These are phyloP conservation scores for Penaeus japonicus DNA, from an alignment of 1,140 invertebrate genomes.

Conservation along the genomic window DNA sequence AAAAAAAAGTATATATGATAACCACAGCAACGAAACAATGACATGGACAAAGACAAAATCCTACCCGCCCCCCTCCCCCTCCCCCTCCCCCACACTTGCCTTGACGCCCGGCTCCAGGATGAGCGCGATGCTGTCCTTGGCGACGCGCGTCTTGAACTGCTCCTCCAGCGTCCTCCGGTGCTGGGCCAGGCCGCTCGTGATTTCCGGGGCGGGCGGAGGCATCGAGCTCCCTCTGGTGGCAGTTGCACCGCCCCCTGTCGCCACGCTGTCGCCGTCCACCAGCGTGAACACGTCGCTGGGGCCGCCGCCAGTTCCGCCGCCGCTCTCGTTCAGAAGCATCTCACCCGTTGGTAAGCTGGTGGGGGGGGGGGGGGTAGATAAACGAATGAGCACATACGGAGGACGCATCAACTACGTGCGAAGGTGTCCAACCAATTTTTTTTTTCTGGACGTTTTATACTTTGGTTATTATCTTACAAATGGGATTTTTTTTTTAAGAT, in stretches of 20 bases:
- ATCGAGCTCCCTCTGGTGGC: slow-evolving; percentile 10
- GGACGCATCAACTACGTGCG: no score
- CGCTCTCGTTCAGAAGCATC: slow-evolving; percentile 28
- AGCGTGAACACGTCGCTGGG: slow-evolving; percentile 39
- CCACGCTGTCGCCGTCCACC: slow-evolving; percentile 31
- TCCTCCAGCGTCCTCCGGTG: slow-evolving; percentile 42
- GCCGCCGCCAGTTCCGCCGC: not conserved
- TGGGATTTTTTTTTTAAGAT: no score
- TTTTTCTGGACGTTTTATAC: no score
- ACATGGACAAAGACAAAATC: no score
- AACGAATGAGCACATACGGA: not conserved
- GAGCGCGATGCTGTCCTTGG: slow-evolving; percentile 64
- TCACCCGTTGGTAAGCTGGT: slow-evolving; percentile 31
- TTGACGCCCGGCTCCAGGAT: slow-evolving; percentile 67
- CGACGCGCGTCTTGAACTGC: slow-evolving; percentile 53
- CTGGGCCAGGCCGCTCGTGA: slow-evolving; percentile 32
- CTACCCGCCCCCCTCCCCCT: no score
- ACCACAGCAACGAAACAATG: not conserved
- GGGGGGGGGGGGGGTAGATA: not conserved
- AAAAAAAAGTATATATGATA: not conserved
- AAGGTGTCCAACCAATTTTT: no score
- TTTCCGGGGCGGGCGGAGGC: slow-evolving; percentile 34
- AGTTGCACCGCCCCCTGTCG: not conserved
- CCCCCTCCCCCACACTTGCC: slow-evolving; percentile 62
- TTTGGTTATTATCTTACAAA: no score